These are phyloP conservation scores for Sebastes cheni DNA, from an alignment of 2,797 vertebrate species.

Conservation along the genomic window DNA sequence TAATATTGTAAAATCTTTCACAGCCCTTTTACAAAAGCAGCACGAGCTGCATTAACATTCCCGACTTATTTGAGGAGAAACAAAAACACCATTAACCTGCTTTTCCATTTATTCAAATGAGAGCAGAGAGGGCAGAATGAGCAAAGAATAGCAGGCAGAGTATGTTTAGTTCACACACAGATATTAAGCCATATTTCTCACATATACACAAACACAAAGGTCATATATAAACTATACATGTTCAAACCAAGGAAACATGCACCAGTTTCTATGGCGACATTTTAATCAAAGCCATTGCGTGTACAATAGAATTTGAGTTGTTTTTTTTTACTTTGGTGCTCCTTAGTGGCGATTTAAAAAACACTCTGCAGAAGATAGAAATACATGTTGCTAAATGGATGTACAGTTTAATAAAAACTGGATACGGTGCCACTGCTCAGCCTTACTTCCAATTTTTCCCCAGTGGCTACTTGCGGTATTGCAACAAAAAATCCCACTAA, in stretches of 20 bases:
- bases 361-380: not conserved
- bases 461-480: too few relatives aligned
- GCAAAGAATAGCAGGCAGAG: not conserved
- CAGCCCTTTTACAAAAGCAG: not conserved
- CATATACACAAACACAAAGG: not conserved
- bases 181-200: not conserved
- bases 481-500: too few relatives aligned
- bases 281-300: not conserved
- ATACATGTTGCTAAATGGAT: not conserved
- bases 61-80: not conserved
- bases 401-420: too few relatives aligned
- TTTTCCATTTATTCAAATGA: constrained; percentile 7
- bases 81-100: not conserved
- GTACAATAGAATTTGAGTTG: not conserved
- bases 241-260: not conserved
- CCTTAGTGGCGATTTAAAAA: not conserved
- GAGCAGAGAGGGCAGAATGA: not conserved
- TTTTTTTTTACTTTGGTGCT: not conserved
- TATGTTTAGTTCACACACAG: not conserved
- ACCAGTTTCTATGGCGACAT: not conserved
- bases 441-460: too few relatives aligned
- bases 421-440: too few relatives aligned
- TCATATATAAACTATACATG: not conserved
- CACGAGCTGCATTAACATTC: not conserved
- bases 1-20: not conserved